Evolutionary conservation across 1,140 invertebrate genomes (phyloP), one percentile per base, ranked within the genome.

Genomic region (Sycophila sp.): DNA sequence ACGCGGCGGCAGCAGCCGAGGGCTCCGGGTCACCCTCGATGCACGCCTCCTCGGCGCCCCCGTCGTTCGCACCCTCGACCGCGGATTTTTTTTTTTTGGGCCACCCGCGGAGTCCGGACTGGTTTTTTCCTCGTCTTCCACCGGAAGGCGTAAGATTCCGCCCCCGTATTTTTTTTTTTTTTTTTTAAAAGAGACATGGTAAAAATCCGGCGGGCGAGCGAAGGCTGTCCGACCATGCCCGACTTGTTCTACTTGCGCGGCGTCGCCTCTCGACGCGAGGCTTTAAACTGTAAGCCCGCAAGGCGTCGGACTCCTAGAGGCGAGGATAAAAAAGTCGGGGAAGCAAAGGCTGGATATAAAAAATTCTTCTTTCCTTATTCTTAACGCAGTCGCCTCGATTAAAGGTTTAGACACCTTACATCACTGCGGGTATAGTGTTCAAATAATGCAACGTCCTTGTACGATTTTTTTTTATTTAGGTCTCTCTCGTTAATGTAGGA

Each of bases 21-120:
- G 73, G 76, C 73, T 81, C 71, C 82, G 81, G 78, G 81, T 79
- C 80, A 75, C 75, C 78, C 65, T 72, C n/a, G n/a, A n/a, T n/a
- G 51, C 76, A 80, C 69, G 72, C 28, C 73, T 67, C 10, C n/a
- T 55, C 4, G 22, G 15, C 42, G 40, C 49, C n/a, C 19, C 36
- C 19, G 45, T n/a, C 30, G n/a, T 32, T 51, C 15, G 19, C 24
- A 5, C 40, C 22, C 30, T 30, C 28, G 22, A 15, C 17, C 26
- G 7, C 24, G 28, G 11, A 13, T 34, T 63, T 49, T 47, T 30
- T n/a, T 34, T 49, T 34, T 62, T 32, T 30, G 36, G 30, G 19
- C 49, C 13, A 30, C n/a, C 40, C 15, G 13, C 47, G 47, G 24
- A 15, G 17, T 11, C 3, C 47, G 7, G n/a, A n/a, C n/a, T n/a